Base-by-base conservation (phyloP, 2,797 vertebrate species). In the Coregonus sp. region DNA sequence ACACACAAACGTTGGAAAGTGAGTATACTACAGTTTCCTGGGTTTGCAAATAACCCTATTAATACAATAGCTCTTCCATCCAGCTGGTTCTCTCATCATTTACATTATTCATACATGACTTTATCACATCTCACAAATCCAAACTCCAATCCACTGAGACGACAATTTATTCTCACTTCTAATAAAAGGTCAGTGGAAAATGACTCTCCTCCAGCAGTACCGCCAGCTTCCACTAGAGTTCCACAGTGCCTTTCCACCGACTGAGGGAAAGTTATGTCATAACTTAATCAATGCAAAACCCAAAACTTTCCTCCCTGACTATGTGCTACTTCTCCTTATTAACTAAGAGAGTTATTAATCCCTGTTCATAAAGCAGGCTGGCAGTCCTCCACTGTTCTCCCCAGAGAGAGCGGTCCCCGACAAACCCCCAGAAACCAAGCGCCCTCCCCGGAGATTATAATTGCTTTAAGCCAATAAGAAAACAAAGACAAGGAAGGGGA, bases 391-490 rank as follows among this genome's bases (percentile, higher is more conserved):
- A 76, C 40, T 74, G 37, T 83, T 87, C 61, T 80, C 75, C 77
- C 72, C 25, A 82, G 77, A 78, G 79, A 80, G 77, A 78, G 78
- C 81, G 40, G 37, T 33, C 37, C 81, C 75, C 29, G 69, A 50
- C 59, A 73, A 80, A 76, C 77, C 54, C 15, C 73, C 37, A 37
- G 35, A 40, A 65, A 78, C 25, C 15, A 35, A 77, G 40, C 67
- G 5, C 54, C 15, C 29, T 25, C 50, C 63, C 78, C 79, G 78
- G 77, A 78, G 29, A 85, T 83, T 87, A 88, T 90, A 91, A 92
- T 88, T 90, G 84, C 85, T 87, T 89, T 84, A 87, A 90, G 88
- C 82, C 84, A 86, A 87, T 83, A 80, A 87, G 77, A 85, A 87
- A 88, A 88, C 67, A 16, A 82, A 78, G 75, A 35, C 67, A 1